Conservation (phyloP, 2,888 invertebrate species). For the Pemphredon lugubris region DNA sequence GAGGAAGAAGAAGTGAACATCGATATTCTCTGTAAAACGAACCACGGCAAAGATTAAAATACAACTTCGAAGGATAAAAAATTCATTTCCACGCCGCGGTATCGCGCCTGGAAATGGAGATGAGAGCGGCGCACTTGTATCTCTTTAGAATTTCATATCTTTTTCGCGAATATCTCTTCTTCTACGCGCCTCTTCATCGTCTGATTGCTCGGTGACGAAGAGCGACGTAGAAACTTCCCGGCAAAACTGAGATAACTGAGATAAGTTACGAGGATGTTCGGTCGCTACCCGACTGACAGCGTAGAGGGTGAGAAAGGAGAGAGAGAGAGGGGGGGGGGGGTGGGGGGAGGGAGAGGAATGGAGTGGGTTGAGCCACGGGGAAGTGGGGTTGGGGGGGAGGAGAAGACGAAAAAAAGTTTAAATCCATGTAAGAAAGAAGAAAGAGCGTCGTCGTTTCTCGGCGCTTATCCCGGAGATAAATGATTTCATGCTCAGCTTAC, state of each 20-base stretch:
- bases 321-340: background rate
- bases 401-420: conserved; percentile 62
- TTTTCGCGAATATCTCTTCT: background rate
- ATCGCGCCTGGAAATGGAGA: background rate
- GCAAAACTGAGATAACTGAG: conserved; percentile 27
- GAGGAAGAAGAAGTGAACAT: too few relatives aligned
- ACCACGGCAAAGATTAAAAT: too few relatives aligned
- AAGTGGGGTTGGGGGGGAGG: too few relatives aligned
- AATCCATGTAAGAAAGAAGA: conserved; percentile 69
- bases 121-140: background rate
- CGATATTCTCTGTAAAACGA: too few relatives aligned
- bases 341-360: background rate
- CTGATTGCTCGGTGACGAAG: conserved; percentile 25
- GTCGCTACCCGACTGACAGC: conserved; percentile 27
- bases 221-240: background rate
- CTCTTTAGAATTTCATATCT: background rate
- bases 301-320: conserved; percentile 23
- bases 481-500: conserved; percentile 79
- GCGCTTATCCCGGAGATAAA: conserved; percentile 79
- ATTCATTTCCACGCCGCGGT: background rate
- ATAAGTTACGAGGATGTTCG: conserved; percentile 51
- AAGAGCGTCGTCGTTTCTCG: conserved; percentile 69
- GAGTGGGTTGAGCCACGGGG: too few relatives aligned
- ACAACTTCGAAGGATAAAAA: background rate
- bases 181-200: conserved; percentile 12